Base-by-base conservation (phyloP, 1,140 invertebrate genomes). In the Drosophila bipectinata region DNA sequence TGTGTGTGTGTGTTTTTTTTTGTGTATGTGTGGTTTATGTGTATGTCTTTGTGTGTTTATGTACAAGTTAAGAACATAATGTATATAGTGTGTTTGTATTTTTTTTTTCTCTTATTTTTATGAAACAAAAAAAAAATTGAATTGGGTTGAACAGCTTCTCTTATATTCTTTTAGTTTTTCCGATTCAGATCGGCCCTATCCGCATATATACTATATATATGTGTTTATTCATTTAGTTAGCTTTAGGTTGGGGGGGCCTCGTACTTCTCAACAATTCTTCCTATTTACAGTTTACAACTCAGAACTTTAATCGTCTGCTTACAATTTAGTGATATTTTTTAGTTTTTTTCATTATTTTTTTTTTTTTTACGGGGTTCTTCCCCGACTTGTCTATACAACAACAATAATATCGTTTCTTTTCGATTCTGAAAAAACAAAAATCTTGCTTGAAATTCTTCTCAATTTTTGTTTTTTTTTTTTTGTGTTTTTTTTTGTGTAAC, bases 271-370 rank as follows among this genome's bases (percentile, higher is more conserved):
- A 72, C 63, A 41, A 62, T 79, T 69, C 69, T 68, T 68, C 51
- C 66, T 69, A 69, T 69, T 69, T 69, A 69, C 66, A 69, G 63
- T 69, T 69, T 62, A 49, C 30, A 72, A 52, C 56, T 63, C 30
- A 66, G 77, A 81, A 37, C 71, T 63, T 47, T 28, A 21, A 21
- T 80, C 44, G 47, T 41, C 71, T 75, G 78, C 82, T 82, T 87
- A 87, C 82, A 83, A 76, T 72, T 78, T 87, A 85, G 56, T 85
- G 82, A 87, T 87, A 87, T 67, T 59, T 68, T 7, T 15, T 18
- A 56, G 45, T 53, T 44, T 32, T 32, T 10, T 28, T 56, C 4
- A 6, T 28, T 28, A 6, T 28, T 28, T 59, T 49, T 56, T 45
- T 32, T 34, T 10, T 28, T 56, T 61, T 61, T 2, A 48, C 56